Evolutionary conservation across 2,113 vertebrate genomes (phyloP), one percentile per base, ranked within the genome.

Genomic region (Corythaeola cristata): DNA sequence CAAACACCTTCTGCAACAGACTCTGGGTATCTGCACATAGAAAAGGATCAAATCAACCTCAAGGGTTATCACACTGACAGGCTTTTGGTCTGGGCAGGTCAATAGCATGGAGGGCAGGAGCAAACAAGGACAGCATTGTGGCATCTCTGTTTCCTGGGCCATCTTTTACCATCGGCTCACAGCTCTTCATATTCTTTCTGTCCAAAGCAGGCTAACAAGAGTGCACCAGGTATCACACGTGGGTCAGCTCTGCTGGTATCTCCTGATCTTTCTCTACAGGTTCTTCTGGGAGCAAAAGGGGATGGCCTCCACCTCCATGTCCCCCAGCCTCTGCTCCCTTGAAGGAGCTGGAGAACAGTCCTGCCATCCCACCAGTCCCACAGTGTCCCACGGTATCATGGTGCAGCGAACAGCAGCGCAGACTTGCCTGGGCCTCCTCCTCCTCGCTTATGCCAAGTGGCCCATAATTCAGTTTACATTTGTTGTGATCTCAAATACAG

Each of bases 351-450:
- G 45, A 59, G 27, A 79, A 18, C 23, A 6, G 27, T 41, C 44
- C 41, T 5, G 5, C 30, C 35, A 52, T 28, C 50, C 32, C 22
- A 2, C 27, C 35, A 37, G 50, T 44, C 44, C 41, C 44, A 52
- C 1, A 1, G 5, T 35, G 50, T 44, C 44, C 41, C 44, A 52
- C 1, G 1, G 5, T 35, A 44, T 11, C 11, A 4, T 3, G 19
- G 35, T 72, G 66, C 30, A 44, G 32, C 50, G 32, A 33, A 13
- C 17, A 55, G n/a, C 64, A 49, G 19, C 3, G 15, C 1, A 3
- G 67, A 26, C 44, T 35, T 67, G 60, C 35, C 18, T 15, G 30
- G 58, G 39, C 39, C 47, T 53, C 55, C 71, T 67, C 53, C 67
- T 69, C 44, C 62, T 76, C 3, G 0, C 49, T 63, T 49, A 41